These are phyloP conservation scores for Sclerurus mexicanus DNA, from an alignment of 2,113 vertebrate genomes.

Conservation along the genomic window DNA sequence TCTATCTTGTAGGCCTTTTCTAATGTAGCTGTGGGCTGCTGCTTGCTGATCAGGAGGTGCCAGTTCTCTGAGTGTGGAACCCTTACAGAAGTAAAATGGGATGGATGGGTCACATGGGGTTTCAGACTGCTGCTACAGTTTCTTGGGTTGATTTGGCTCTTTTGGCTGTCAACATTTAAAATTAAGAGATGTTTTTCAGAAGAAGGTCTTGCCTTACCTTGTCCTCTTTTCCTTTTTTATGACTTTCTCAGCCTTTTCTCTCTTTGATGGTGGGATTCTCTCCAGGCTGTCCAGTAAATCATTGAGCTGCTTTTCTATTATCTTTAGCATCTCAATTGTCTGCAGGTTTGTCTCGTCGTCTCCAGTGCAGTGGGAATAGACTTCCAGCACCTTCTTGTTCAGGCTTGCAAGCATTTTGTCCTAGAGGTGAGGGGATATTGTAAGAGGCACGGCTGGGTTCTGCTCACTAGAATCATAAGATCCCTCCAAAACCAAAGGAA, in stretches of 20 bases:
- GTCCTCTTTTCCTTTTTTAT: slow-evolving; percentile 82
- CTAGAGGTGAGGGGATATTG: slow-evolving; percentile 36
- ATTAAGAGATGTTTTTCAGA: not conserved
- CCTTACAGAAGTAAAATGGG: not conserved
- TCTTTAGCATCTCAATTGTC: slow-evolving; percentile 83
- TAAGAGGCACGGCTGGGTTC: not conserved
- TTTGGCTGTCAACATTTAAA: not conserved
- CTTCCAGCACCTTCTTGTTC: slow-evolving; percentile 81
- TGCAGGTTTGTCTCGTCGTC: slow-evolving; percentile 74
- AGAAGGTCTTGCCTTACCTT: slow-evolving; percentile 67
- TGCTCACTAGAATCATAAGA: not conserved
- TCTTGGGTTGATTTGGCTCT: not conserved
- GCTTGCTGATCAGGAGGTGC: accelerated
- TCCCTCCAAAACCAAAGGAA: not conserved
- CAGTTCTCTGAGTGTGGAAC: not conserved
- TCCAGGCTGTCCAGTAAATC: slow-evolving; percentile 83
- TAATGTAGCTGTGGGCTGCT: not conserved
- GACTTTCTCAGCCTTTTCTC: slow-evolving; percentile 76
- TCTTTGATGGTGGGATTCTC: slow-evolving; percentile 70
- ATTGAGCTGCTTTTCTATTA: slow-evolving; percentile 80
- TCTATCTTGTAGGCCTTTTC: not conserved
- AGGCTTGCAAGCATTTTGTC: slow-evolving; percentile 79
- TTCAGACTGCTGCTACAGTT: not conserved
- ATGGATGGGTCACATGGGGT: not conserved
- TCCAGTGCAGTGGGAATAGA: slow-evolving; percentile 82